Conservation (phyloP, 1,140 invertebrate genomes). For the Euwallacea similis region DNA sequence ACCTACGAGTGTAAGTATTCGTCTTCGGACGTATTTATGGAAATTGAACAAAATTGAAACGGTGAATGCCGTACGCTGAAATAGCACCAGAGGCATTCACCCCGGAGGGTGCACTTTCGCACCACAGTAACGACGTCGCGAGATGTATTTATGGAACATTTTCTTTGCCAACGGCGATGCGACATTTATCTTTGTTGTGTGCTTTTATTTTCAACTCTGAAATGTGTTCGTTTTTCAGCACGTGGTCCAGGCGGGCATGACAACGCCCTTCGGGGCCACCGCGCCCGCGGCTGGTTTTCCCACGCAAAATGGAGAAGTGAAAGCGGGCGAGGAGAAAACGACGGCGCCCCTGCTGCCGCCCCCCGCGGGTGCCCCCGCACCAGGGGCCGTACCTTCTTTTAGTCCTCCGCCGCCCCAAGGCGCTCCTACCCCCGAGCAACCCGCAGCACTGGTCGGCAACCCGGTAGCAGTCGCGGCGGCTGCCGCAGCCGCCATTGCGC, state of each 20-base stretch:
- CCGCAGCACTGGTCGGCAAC: conserved; percentile 47
- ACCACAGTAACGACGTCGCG: neutral
- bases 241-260: conserved; percentile 93
- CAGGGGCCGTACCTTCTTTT: conserved; percentile 54
- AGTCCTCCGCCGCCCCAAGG: conserved; percentile 53
- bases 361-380: conserved; percentile 54
- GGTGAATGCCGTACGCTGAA: conserved; percentile 11
- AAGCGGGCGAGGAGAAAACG: conserved; percentile 60
- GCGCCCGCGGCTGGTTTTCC: conserved; percentile 73
- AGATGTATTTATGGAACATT: conserved; percentile 7
- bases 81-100: conserved; percentile 19
- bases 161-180: conserved; percentile 5
- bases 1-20: no score
- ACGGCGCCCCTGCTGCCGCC: conserved; percentile 56
- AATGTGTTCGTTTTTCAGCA: conserved; percentile 70
- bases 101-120: conserved; percentile 21
- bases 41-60: conserved; percentile 14
- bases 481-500: conserved; percentile 13
- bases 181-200: no score
- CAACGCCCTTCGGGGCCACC: conserved; percentile 78
- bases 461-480: conserved; percentile 28
- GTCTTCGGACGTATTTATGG: conserved; percentile 3
- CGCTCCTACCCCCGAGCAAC: conserved; percentile 53
- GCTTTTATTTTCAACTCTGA: no score
- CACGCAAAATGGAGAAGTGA: conserved; percentile 69